These are phyloP conservation scores for Uropsilus gracilis DNA, from an alignment of 2,113 vertebrate species.

Conservation along the genomic window DNA sequence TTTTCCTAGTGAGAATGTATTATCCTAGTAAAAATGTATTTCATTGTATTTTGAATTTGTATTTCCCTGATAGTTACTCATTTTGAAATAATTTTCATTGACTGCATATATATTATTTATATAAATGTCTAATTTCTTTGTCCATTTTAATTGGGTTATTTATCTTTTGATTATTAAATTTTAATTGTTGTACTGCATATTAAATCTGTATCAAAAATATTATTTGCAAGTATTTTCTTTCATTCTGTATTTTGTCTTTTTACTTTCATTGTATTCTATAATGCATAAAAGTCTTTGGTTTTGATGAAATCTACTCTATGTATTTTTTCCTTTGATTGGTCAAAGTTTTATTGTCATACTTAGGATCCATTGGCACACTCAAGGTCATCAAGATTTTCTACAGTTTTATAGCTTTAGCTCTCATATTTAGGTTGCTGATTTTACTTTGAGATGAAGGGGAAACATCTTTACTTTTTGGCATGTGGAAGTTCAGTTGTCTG, in stretches of 20 bases:
- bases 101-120: neutral
- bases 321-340: neutral
- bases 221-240: neutral
- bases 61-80: neutral
- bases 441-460: neutral
- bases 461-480: neutral
- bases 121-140: neutral
- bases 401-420: neutral
- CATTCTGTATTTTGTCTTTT: neutral
- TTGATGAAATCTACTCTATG: neutral
- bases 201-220: neutral
- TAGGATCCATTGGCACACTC: neutral
- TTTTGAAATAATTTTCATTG: neutral
- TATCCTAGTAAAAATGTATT: too few species aligned
- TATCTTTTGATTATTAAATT: neutral
- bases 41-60: conserved; percentile 12
- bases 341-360: neutral
- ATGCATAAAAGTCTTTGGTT: neutral
- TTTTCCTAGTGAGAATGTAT: neutral
- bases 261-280: neutral
- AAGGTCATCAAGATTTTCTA: neutral
- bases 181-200: neutral
- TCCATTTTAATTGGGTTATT: neutral
- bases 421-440: neutral
- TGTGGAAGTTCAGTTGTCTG: neutral